phyloP scores from a whole-genome alignment of 2,888 invertebrate genomes.

The Aphidius colemani region DNA sequence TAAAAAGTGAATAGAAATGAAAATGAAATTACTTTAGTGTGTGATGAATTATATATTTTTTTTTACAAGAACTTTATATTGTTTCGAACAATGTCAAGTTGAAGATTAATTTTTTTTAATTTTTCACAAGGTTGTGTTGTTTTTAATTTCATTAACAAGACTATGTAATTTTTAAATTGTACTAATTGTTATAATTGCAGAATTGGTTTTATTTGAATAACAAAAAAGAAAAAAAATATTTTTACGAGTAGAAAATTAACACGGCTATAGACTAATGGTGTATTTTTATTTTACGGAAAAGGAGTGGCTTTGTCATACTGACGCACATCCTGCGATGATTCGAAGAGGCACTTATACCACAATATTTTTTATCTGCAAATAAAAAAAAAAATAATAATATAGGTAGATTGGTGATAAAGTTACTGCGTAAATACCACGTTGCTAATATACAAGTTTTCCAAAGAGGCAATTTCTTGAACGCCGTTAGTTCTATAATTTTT shows the following conservation, averaged over 20 bases:
- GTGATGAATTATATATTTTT: no score
- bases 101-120: no score
- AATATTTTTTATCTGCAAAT: not conserved
- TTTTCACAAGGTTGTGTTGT: no score
- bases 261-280: not conserved
- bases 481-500: slow-evolving; percentile 5
- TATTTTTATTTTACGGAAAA: slow-evolving; percentile 27
- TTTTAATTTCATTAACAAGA: no score
- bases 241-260: not conserved
- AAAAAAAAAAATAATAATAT: not conserved
- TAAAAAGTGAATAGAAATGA: slow-evolving; percentile 13
- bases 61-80: no score
- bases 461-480: slow-evolving; percentile 10
- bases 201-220: not conserved
- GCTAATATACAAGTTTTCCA: slow-evolving; percentile 18
- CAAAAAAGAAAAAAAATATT: not conserved
- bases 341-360: not conserved
- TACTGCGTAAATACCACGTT: not conserved
- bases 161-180: not conserved
- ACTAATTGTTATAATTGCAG: not conserved
- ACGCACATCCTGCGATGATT: slow-evolving; percentile 24
- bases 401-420: not conserved
- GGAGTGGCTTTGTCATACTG: slow-evolving; percentile 24
- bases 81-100: no score
- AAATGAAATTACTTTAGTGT: no score